Evolutionary conservation across 2,113 vertebrate genomes (phyloP).

Genomic region (Lamprologus tigripictilis): DNA sequence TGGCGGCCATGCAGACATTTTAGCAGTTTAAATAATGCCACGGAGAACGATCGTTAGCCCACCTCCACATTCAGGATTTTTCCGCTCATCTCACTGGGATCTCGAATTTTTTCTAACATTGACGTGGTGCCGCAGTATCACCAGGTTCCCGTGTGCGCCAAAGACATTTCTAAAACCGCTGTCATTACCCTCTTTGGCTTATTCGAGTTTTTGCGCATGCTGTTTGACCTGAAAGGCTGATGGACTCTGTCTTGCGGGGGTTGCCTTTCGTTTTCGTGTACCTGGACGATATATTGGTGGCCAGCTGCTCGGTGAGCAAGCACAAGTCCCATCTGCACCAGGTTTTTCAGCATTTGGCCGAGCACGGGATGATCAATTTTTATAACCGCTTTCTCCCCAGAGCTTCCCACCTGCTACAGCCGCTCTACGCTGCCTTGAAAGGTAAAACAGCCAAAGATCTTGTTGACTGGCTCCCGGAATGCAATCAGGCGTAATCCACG

Average conservation of each 20-base stretch:
- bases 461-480: background rate
- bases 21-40: background rate
- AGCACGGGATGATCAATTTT: background rate
- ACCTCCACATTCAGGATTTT: background rate
- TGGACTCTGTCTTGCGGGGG: background rate
- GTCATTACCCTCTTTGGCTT: background rate
- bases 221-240: background rate
- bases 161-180: background rate
- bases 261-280: background rate
- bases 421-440: background rate
- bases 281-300: background rate
- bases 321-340: background rate
- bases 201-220: background rate
- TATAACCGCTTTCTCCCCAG: background rate
- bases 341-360: no score
- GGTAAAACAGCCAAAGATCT: background rate
- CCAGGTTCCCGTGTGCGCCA: accelerated
- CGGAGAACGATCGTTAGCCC: background rate
- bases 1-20: background rate
- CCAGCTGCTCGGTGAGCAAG: background rate
- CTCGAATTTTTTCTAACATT: background rate
- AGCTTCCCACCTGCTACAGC: background rate
- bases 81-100: background rate
- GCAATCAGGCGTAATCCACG: accelerated
- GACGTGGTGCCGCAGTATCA: accelerated